These are phyloP conservation scores for Neocrepidodera transversa DNA, from an alignment of 2,888 invertebrate species.

Conservation along the genomic window DNA sequence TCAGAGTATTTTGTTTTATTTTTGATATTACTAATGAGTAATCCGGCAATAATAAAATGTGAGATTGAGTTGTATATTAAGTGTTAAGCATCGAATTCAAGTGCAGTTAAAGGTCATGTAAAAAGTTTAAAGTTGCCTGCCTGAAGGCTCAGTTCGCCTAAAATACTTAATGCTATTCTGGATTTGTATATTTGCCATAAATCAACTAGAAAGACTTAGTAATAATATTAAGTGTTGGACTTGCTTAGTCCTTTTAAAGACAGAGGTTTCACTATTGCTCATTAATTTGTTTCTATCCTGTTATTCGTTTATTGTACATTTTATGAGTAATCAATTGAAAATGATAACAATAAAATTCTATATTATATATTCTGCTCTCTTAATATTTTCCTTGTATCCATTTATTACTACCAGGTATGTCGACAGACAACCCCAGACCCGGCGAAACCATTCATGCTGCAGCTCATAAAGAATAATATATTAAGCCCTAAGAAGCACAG, in stretches of 20 bases:
- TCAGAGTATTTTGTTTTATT: constrained; percentile 60
- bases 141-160: constrained; percentile 54
- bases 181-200: constrained; percentile 61
- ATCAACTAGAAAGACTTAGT: constrained; percentile 47
- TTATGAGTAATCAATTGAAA: constrained; percentile 61
- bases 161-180: constrained; percentile 57
- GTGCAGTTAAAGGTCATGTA: constrained; percentile 59
- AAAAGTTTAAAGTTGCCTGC: constrained; percentile 54
- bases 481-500: too few species aligned
- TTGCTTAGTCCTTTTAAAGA: constrained; percentile 57
- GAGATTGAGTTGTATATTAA: constrained; percentile 56
- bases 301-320: constrained; percentile 62
- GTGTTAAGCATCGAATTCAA: constrained; percentile 59
- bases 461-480: too few species aligned
- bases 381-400: constrained; percentile 16
- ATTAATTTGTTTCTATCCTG: constrained; percentile 62
- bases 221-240: constrained; percentile 52
- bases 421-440: too few species aligned
- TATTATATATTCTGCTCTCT: constrained; percentile 57
- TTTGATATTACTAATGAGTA: constrained; percentile 61
- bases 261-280: constrained; percentile 62
- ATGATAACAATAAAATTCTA: constrained; percentile 62
- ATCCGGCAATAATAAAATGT: constrained; percentile 59
- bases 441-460: too few species aligned
- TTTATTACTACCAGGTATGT: too few species aligned